Evolutionary conservation across 1,140 invertebrate species (phyloP), one percentile per base, ranked within the genome.

Genomic region (Diabrotica undecimpunctata): DNA sequence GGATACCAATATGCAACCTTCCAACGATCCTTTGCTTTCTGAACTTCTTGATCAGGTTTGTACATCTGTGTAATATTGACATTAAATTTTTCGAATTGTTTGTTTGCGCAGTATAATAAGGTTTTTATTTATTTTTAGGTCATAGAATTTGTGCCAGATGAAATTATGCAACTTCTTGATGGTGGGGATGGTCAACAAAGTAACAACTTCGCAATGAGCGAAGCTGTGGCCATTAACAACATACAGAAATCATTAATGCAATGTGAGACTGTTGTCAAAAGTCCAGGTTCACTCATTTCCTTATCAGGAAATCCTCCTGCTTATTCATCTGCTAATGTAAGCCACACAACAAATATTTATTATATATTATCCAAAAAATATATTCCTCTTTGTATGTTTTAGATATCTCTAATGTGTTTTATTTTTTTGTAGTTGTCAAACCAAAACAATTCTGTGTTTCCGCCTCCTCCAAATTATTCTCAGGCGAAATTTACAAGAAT

Each of bases 231-330:
- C 12, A 96, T 97, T 60, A 92, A 89, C 74, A 91, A 88, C 8
- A 97, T 97, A 74, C 91, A 94, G 73, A 89, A 93, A 77, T 92
- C 91, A 74, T 81, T 97, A 64, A 96, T 96, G 93, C 90, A 89
- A 71, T 87, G 87, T 78, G 90, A 87, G 74, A 86, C 79, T 57
- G 84, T 86, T 64, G 77, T 81, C 3, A 85, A 84, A 67, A 86
- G 83, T 78, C 83, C 88, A 54, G 84, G 85, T 59, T 86, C 87
- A 71, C 88, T 86, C 41, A 82, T 82, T 68, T 79, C 83, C 14
- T 75, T 84, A 66, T 77, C 83, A 5, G 84, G 83, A 70, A 85
- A 84, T 14, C 86, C 86, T 62, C 86, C 87, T 39, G 85, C 85
- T 58, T 90, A 89, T 77, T 84, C 87, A 9, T 79, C 82, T 67